Base-by-base conservation (phyloP, 1,140 invertebrate genomes). In the Lordiphosa mommai region DNA sequence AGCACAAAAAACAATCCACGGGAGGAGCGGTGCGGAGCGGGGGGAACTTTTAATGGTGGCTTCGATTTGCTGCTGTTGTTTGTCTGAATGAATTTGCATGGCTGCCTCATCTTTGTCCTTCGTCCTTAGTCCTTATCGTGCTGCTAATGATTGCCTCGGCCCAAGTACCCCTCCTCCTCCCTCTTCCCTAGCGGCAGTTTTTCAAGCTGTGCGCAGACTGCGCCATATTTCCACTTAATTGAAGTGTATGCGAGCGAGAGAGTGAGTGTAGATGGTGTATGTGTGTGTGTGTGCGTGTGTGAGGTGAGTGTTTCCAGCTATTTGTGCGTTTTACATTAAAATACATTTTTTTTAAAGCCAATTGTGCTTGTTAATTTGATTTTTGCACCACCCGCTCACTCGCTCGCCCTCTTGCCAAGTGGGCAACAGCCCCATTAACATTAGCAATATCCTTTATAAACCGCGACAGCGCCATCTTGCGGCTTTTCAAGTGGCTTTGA, bases 281-380 rank as follows among this genome's bases (percentile, higher is more conserved):
- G 30, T 30, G 30, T 13, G 41, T 17, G 37, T 14, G 41, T 49
- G 58, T 32, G 41, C 32, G 36, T 29, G 52, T 46, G 23, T 27
- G 30, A 32, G 17, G 53, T 59, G 55, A 55, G 51, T 68, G 51
- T 38, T 49, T 77, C 47, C 33, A 55, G 49, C 68, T 73, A 63
- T 71, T 72, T 74, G 72, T 51, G 72, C 61, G 66, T 67, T 67
- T 70, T 80, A 70, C 61, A 47, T 65, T 65, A 55, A 65, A 51
- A 46, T 51, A 13, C n/a, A 38, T 36, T 32, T 67, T 64, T 72
- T 58, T 76, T 71, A 55, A 61, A 76, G 76, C 76, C 76, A 82
- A 82, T 82, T 82, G 77, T 82, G 71, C 72, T 72, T 82, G 76
- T 84, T 82, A 82, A 82, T 82, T 82, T 82, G 67, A 82, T 82